Evolutionary conservation across 2,888 invertebrate species (phyloP), one percentile per base, ranked within the genome.

Genomic region (Drosophila basisetae): DNA sequence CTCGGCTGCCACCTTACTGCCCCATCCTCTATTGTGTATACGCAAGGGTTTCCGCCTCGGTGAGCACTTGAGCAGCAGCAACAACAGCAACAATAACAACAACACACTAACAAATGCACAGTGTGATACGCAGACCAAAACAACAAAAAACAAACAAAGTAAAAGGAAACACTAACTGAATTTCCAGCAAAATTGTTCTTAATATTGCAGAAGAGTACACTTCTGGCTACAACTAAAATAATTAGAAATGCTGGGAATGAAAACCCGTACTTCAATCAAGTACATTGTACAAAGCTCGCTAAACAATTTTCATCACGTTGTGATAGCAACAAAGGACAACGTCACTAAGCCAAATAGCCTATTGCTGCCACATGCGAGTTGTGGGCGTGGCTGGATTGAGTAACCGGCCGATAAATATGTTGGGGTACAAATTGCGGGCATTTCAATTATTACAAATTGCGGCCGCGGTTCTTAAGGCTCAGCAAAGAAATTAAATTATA

Each of bases 241-340:
- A 47, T 47, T 25, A 13, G 25, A 7, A 47, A 47, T 47, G 47
- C 47, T 6, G 28, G 0, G 10, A 18, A 50, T 30, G 28, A 16
- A 47, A 47, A 16, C 2, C 4, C 4, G 16, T 25, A 47, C 25
- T 47, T 28, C 10, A 50, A 28, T 50, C 28, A 1, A 50, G 28
- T 28, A 10, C 18, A 3, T 18, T 18, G 18, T 5, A 3, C 10
- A 1, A 1, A 18, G 50, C 28, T 30, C 3, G 76, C 81, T 75
- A 79, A 83, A 83, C 73, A 81, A 83, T 83, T 85, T 81, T 37
- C 76, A 66, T 76, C 77, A 78, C 83, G 79, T 79, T 83, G 61
- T 66, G 52, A 60, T 76, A 31, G 68, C 64, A 68, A 65, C 81
- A 65, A 22, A 58, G 47, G 68, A 41, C n/a, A 69, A 58, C 22